Percentiles rank a stretch among this genome's conserved stretches.
These are phyloP conservation scores for Ascaphus truei DNA, from an alignment of 2,113 vertebrate species.

Conservation along the genomic window DNA sequence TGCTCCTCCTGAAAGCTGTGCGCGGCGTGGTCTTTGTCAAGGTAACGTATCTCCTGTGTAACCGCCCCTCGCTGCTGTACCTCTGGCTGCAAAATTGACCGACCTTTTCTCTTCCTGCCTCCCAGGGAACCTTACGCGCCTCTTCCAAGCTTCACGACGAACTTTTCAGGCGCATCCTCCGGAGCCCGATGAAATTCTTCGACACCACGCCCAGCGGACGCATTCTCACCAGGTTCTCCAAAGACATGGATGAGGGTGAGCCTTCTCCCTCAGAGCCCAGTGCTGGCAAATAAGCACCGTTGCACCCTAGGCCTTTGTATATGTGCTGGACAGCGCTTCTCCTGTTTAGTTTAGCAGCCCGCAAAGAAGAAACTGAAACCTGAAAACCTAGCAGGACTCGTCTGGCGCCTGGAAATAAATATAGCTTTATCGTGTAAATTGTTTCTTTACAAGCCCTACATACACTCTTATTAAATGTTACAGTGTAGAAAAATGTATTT, in stretches of 20 bases:
- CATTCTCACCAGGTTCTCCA: constrained; percentile 88
- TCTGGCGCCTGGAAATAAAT: too few species aligned
- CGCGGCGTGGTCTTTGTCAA: constrained; percentile 86
- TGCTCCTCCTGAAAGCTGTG: constrained; percentile 82
- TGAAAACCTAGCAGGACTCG: too few species aligned
- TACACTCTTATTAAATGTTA: too few species aligned
- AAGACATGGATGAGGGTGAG: constrained; percentile 92
- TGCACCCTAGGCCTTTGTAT: too few species aligned
- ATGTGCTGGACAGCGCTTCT: too few species aligned
- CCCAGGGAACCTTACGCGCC: constrained; percentile 79
- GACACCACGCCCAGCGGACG: constrained; percentile 81
- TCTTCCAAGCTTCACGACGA: constrained; percentile 84
- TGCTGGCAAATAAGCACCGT: too few species aligned
- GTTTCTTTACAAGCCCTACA: too few species aligned
- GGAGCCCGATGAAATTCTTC: constrained; percentile 94
- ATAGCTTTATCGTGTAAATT: too few species aligned
- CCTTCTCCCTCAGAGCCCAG: too few species aligned
- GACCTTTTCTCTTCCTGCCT: background rate
- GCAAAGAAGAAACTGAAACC: fast-evolving
- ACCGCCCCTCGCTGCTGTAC: background rate
- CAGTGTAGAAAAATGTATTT: too few species aligned
- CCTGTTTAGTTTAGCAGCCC: too few species aligned
- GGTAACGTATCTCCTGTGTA: constrained; percentile 58
- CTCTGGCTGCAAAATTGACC: background rate
- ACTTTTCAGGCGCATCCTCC: constrained; percentile 81